Evolutionary conservation across 2,797 vertebrate species (phyloP), one percentile per base, ranked within the genome.

Genomic region (Sparidentex hasta): DNA sequence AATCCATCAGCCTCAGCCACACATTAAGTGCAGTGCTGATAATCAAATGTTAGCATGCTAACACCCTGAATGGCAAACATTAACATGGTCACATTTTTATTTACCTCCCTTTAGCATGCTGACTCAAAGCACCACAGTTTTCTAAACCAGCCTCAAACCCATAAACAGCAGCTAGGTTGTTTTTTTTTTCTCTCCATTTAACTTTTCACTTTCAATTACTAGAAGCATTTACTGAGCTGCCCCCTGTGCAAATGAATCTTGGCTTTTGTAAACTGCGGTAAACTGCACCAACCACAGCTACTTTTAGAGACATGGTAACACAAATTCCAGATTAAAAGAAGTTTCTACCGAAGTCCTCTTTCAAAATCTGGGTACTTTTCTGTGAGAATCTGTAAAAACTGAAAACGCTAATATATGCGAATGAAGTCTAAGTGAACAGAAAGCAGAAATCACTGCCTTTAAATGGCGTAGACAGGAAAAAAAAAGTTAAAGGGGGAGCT

Each of bases 391-490:
- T 21, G 18, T 46, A 48, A 61, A 76, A 70, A 77, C 9, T n/a
- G 18, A 73, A 77, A 66, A 61, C 1, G 11, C 51, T 2, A 11
- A 65, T 20, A 41, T 2, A 16, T 54, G n/a, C 44, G 20, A 79
- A 33, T 47, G 59, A 76, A 63, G 38, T 69, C 1, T 18, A 20
- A 56, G 7, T 52, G 21, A 74, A 65, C 41, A 52, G 47, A 58
- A 29, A 16, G 23, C 54, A 65, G 8, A 78, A 87, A 77, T 72
- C 43, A 55, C 16, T 59, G 29, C 27, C 27, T 7, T 56, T 67
- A 17, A 33, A 74, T 33, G 29, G 65, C 17, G 13, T 44, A 74
- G 50, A 61, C 41, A 41, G 11, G 43, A 54, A 55, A 74, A 55
- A 67, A 38, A 52, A 33, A n/a, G n/a, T 38, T 21, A 25, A 67